Evolutionary conservation across 2,113 vertebrate species (phyloP).

Genomic region (Sapajus apella): DNA sequence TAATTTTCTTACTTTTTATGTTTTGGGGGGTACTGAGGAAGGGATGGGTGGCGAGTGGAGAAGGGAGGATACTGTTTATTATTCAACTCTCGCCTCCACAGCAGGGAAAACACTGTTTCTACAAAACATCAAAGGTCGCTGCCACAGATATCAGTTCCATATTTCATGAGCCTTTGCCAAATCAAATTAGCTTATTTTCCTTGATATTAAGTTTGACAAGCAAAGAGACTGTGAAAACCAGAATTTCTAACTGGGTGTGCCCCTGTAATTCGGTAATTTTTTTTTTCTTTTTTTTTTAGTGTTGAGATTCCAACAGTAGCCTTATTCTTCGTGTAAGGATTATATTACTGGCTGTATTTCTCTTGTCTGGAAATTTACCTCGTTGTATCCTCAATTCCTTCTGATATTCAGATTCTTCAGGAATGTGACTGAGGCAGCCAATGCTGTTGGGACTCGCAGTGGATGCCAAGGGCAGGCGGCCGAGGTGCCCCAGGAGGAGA

Average conservation of each 20-base stretch:
- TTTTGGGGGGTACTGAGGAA: neutral
- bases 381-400: slow-evolving; percentile 67
- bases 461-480: slow-evolving; percentile 25
- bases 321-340: slow-evolving; percentile 77
- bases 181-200: slow-evolving; percentile 89
- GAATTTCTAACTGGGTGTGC: slow-evolving; percentile 86
- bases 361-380: slow-evolving; percentile 84
- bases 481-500: slow-evolving; percentile 66
- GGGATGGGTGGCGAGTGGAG: slow-evolving; percentile 25
- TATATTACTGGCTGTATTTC: slow-evolving; percentile 83
- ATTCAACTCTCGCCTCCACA: slow-evolving; percentile 81
- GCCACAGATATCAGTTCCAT: slow-evolving; percentile 83
- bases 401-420: slow-evolving; percentile 75
- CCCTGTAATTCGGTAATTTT: slow-evolving; percentile 71
- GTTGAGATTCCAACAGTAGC: slow-evolving; percentile 82
- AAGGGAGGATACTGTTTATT: slow-evolving; percentile 83
- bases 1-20: neutral
- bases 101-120: slow-evolving; percentile 83
- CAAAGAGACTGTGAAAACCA: slow-evolving; percentile 86
- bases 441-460: slow-evolving; percentile 76
- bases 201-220: slow-evolving; percentile 90
- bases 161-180: slow-evolving; percentile 84
- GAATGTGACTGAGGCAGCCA: slow-evolving; percentile 70
- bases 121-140: slow-evolving; percentile 84
- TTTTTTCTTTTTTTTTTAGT: slow-evolving; percentile 68